phyloP scores from a whole-genome alignment of 2,113 vertebrate genomes.

The Paradoxurus hermaphroditus region DNA sequence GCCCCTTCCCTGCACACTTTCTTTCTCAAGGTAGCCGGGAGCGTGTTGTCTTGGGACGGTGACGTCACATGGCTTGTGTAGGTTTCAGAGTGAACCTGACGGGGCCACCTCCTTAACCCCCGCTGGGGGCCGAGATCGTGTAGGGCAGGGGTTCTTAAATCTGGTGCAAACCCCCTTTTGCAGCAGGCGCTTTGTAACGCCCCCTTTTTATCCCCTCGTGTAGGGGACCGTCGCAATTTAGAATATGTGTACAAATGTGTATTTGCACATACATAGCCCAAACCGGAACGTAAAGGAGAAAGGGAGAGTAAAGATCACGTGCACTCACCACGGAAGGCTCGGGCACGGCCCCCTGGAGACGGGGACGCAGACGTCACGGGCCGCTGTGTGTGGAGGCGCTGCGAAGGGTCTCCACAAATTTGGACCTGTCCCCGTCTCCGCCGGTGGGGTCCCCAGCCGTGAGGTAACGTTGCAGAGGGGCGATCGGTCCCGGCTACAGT shows the following conservation, averaged over 20 bases:
- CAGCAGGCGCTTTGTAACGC: background rate
- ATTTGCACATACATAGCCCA: background rate
- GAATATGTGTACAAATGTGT: background rate
- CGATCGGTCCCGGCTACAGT: too few species aligned
- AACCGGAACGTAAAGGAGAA: background rate
- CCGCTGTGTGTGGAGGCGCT: background rate
- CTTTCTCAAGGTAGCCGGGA: background rate
- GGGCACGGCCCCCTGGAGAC: background rate
- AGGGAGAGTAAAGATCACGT: background rate
- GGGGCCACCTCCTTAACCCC: background rate
- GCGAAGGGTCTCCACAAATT: background rate
- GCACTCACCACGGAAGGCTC: accelerated
- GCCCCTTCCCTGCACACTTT: too few species aligned
- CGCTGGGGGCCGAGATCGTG: too few species aligned
- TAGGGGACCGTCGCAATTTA: background rate
- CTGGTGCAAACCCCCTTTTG: background rate
- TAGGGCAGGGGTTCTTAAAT: background rate
- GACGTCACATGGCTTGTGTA: background rate
- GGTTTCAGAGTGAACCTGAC: background rate
- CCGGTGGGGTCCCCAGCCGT: too few species aligned
- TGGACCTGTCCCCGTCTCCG: background rate
- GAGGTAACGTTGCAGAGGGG: background rate
- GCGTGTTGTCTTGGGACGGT: background rate
- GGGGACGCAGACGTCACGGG: accelerated
- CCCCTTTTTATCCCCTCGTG: background rate